These are phyloP conservation scores for Odobenus rosmarus DNA, from an alignment of 2,113 vertebrate species.

Conservation along the genomic window DNA sequence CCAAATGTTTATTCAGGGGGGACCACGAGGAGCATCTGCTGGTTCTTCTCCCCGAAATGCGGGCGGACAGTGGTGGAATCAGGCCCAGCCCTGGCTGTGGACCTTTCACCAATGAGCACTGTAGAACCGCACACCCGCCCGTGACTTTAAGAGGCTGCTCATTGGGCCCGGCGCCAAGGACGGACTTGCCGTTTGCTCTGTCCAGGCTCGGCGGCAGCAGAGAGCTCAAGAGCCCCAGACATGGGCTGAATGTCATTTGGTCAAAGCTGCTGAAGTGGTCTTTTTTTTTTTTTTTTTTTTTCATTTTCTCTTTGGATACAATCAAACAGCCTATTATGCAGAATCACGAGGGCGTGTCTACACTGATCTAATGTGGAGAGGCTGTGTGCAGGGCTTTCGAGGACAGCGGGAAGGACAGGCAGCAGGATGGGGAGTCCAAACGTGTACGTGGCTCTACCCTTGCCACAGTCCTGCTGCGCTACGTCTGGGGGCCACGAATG, in stretches of 20 bases:
- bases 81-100: too few relatives aligned
- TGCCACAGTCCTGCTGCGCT: fast-evolving
- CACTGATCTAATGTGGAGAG: fast-evolving
- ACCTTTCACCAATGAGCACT: not conserved
- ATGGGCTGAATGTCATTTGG: not conserved
- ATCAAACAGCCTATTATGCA: not conserved
- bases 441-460: fast-evolving
- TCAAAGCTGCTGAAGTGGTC: not conserved
- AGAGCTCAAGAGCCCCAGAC: too few relatives aligned
- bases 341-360: too few relatives aligned
- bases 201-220: too few relatives aligned
- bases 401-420: not conserved
- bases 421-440: fast-evolving
- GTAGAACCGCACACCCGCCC: fast-evolving
- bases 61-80: fast-evolving
- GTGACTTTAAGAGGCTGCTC: not conserved
- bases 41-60: fast-evolving
- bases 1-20: not conserved
- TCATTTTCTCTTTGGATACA: not conserved
- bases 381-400: fast-evolving
- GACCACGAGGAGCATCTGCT: fast-evolving
- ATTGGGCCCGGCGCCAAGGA: fast-evolving
- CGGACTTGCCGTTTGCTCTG: fast-evolving
- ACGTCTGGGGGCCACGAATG: fast-evolving
- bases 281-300: not conserved